Evolutionary conservation across 1,140 invertebrate species (phyloP).

Genomic region (Drosophila elegans): DNA sequence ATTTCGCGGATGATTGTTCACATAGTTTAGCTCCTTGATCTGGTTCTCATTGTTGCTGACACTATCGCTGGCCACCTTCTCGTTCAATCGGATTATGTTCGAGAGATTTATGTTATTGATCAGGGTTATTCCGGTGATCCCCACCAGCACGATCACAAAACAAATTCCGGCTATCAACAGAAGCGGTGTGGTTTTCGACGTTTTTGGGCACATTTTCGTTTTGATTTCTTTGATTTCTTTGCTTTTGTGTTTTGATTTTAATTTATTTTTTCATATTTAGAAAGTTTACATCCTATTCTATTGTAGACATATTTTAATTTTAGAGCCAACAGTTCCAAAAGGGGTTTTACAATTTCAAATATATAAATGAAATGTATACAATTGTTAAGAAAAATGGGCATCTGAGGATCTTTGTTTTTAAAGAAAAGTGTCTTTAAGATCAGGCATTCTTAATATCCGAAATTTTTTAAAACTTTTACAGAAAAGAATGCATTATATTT

Average conservation of each 20-base stretch:
- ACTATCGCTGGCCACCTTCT: slow-evolving; percentile 83
- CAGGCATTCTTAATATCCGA: no score
- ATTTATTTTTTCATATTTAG: background rate
- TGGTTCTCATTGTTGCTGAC: slow-evolving; percentile 75
- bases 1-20: slow-evolving; percentile 78
- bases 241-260: slow-evolving; percentile 5
- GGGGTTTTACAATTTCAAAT: no score
- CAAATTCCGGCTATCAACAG: slow-evolving; percentile 77
- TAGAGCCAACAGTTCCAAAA: background rate
- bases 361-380: no score
- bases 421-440: no score
- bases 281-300: background rate
- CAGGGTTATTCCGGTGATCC: slow-evolving; percentile 75
- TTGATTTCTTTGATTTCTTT: slow-evolving; percentile 6
- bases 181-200: slow-evolving; percentile 72
- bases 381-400: no score
- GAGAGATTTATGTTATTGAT: slow-evolving; percentile 83
- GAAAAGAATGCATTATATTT: no score
- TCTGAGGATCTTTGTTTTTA: no score
- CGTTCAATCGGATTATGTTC: slow-evolving; percentile 80
- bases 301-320: no score
- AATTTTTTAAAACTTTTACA: no score
- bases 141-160: slow-evolving; percentile 79
- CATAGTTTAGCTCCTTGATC: slow-evolving; percentile 78
- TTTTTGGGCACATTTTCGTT: slow-evolving; percentile 74